Evolutionary conservation across 2,888 invertebrate species (phyloP), one percentile per base, ranked within the genome.

Genomic region (Chymomyza amoena): DNA sequence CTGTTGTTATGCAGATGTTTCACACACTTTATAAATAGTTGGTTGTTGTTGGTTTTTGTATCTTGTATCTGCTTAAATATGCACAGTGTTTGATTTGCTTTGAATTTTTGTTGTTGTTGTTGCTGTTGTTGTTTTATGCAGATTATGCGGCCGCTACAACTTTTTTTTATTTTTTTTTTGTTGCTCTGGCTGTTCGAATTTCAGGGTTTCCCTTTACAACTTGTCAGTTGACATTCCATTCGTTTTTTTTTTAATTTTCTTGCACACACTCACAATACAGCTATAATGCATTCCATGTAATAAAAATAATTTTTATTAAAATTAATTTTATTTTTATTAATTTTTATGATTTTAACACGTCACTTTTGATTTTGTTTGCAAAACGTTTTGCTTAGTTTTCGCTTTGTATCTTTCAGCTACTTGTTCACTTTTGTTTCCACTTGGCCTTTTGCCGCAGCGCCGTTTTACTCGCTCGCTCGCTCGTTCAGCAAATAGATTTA

Each of bases 401-500:
- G 18, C 18, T 65, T 45, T 61, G 39, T 52, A 50, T 45, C 39
- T 45, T 45, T 70, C 63, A 64, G 61, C 62, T 67, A 70, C 61
- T 76, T 66, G 64, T 68, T 78, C 70, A 70, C 65, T 78, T 76
- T 77, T 69, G 56, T 71, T 68, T 52, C 45, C 63, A 68, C 50
- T 64, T 68, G 51, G 73, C 60, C 69, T 69, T 68, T 70, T 71
- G 61, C 63, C 60, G 64, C 65, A 72, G 78, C 81, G 77, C 79
- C 77, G 52, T 52, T 72, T 72, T 2, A 4, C 3, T 25, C 72
- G 54, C 61, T 67, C 68, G 67, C 74, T 68, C 62, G 67, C 62
- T 79, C 80, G 64, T 77, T 80, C 83, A 84, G 81, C 87, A 87
- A 89, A 87, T 89, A 88, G 90, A 89, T 90, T 91, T 90, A 87